These are phyloP conservation scores for Elymnias hypermnestra DNA, from an alignment of 1,140 invertebrate genomes.

Conservation along the genomic window DNA sequence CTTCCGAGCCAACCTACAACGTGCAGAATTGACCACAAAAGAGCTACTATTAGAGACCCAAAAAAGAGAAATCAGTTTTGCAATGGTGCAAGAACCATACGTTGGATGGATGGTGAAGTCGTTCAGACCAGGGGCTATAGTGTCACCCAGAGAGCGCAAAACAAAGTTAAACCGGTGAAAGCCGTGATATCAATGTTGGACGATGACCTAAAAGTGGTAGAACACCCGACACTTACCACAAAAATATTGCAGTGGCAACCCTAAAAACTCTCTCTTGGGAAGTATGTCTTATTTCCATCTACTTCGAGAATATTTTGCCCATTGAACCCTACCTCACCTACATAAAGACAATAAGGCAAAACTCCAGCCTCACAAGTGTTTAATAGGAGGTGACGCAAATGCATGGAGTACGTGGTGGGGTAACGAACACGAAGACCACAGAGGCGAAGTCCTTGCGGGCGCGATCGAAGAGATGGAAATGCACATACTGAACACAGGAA, in stretches of 20 bases:
- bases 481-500: slow-evolving; percentile 5
- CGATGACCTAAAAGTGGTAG: not conserved
- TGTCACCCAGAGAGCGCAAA: not conserved
- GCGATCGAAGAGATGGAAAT: not conserved
- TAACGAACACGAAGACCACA: not conserved
- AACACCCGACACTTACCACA: not conserved
- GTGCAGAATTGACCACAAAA: not conserved
- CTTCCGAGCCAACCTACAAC: slow-evolving; percentile 4
- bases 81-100: slow-evolving; percentile 5
- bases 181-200: slow-evolving; percentile 2
- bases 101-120: not conserved
- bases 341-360: not conserved
- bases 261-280: not conserved
- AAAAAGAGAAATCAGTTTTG: not conserved
- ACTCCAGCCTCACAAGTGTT: not conserved
- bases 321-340: slow-evolving; percentile 7
- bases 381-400: not conserved
- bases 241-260: not conserved
- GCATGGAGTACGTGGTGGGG: slow-evolving; percentile 6
- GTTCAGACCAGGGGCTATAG: not conserved
- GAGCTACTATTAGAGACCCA: not conserved
- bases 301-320: not conserved
- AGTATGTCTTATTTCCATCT: not conserved
- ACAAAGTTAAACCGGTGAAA: not conserved
- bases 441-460: not conserved